Evolutionary conservation across 2,888 invertebrate genomes (phyloP), one percentile per base, ranked within the genome.

Genomic region (Lithodes maja): DNA sequence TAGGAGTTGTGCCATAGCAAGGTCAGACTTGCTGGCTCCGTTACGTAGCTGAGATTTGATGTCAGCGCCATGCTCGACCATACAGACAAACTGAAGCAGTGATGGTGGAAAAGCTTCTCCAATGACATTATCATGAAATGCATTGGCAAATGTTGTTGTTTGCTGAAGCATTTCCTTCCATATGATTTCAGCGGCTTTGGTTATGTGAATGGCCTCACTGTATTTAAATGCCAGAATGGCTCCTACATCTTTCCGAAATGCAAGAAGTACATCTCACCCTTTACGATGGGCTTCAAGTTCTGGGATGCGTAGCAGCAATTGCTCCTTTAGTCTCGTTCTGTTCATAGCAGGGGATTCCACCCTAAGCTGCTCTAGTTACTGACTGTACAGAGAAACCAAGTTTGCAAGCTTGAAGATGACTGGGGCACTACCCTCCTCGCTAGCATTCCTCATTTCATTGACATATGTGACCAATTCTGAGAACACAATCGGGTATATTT

Each of bases 21-120:
- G 55, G 55, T 80, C 80, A 17, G 81, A 81, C 49, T 81, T 81
- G 15, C 49, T 33, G 2, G 68, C 49, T 7, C 81, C 68, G 9
- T 61, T 33, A 17, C 61, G 61, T 3, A 81, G 81, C 9, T 81
- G 61, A 1, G 68, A 81, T n/a, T 68, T 81, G 68, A 81, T 81
- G 49, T 81, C 61, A 1, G 81, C 55, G 1, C 81, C 61, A 33
- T 81, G 81, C 61, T 81, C 68, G 61, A 81, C 50, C 49, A 33
- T 81, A 49, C 81, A 81, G 2, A 75, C 77, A 84, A 83, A 83
- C n/a, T 83, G 83, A 69, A 83, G 77, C 9, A 77, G 77, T 77
- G 77, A 15, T 77, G 77, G 77, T n/a, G 77, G 77, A 77, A 33
- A 33, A 33, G 33, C 33, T 33, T 33, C 33, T 33, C 33, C 33